Evolutionary conservation across 2,113 vertebrate species (phyloP), one percentile per base, ranked within the genome.

Genomic region (Anolis carolinensis): DNA sequence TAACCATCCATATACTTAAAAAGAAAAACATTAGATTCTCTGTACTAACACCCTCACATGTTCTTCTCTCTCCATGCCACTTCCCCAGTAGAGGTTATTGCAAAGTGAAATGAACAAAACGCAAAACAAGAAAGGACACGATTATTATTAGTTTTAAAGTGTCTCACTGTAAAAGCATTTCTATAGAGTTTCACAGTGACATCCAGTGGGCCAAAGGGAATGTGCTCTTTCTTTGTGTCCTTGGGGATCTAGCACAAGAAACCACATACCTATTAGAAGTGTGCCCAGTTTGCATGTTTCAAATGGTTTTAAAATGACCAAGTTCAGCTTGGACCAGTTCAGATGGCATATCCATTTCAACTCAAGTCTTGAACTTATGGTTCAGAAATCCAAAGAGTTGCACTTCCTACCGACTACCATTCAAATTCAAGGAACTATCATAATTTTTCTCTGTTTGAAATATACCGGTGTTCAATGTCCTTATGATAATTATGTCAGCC

Each of bases 161-260:
- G 55, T 59, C 55, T 92, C 79, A 80, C 93, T 92, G 89, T 27
- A 87, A 87, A 2, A 87, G 86, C 70, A 90, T 86, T 92, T 92
- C 92, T 93, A 90, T 84, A 91, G 72, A 93, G 75, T 85, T 88
- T 95, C 92, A 92, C 0, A 83, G 72, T 93, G 93, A 91, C 91
- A 90, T 93, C 89, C 88, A 92, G n/a, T 80, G 88, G 88, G 84
- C 78, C 75, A 55, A 87, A 89, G 90, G 80, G 63, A 88, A 93
- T 90, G 67, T 36, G 82, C 63, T 65, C 11, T 83, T 86, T 89
- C 88, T 85, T 85, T 91, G 89, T 25, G 85, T 89, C 87, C 90
- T 91, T 71, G 90, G 83, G 34, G 89, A 93, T 87, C 59, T 91
- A 76, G 89, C 11, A 81, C 79, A 80, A 73, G 30, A 73, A 71